phyloP scores from a whole-genome alignment of 2,888 invertebrate species.

The Hypomecis punctinalis region DNA sequence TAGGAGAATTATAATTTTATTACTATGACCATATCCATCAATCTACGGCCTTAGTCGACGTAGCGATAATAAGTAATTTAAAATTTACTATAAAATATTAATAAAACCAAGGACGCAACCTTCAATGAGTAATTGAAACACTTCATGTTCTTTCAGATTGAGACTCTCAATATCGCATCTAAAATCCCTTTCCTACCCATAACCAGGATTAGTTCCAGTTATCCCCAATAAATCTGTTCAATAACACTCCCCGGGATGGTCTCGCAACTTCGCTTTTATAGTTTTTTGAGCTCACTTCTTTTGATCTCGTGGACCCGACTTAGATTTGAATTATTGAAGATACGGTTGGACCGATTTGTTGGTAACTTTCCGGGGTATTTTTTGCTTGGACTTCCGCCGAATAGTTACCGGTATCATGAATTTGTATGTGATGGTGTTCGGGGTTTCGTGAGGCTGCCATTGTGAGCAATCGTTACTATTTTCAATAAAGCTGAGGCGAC shows the following conservation, averaged over 20 bases:
- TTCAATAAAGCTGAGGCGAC: slow-evolving; percentile 3
- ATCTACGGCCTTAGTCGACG: background rate
- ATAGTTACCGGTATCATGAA: slow-evolving; percentile 4
- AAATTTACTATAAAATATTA: background rate
- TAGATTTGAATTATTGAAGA: slow-evolving; percentile 47
- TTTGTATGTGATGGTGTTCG: slow-evolving; percentile 6
- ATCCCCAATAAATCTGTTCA: slow-evolving; percentile 51
- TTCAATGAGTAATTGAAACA: background rate
- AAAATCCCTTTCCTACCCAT: slow-evolving; percentile 45
- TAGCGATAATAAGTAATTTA: background rate
- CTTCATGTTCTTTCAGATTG: background rate
- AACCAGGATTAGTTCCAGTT: slow-evolving; percentile 47
- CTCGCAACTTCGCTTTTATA: slow-evolving; percentile 53
- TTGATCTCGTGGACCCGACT: slow-evolving; percentile 41
- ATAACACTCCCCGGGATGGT: slow-evolving; percentile 44
- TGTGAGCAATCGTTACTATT: background rate
- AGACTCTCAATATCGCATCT: slow-evolving; percentile 28
- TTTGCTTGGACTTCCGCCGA: slow-evolving; percentile 24
- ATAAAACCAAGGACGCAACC: background rate
- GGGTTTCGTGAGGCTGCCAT: background rate
- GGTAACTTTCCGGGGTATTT: slow-evolving; percentile 28
- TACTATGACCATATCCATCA: too few relatives aligned
- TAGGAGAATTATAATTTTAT: too few relatives aligned
- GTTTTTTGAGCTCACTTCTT: slow-evolving; percentile 52
- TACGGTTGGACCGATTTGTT: slow-evolving; percentile 32